A percentile compares a stretch with the other conserved stretches of the same genome.
Conservation (phyloP, 2,888 invertebrate species). For the Smittia aterrima region DNA sequence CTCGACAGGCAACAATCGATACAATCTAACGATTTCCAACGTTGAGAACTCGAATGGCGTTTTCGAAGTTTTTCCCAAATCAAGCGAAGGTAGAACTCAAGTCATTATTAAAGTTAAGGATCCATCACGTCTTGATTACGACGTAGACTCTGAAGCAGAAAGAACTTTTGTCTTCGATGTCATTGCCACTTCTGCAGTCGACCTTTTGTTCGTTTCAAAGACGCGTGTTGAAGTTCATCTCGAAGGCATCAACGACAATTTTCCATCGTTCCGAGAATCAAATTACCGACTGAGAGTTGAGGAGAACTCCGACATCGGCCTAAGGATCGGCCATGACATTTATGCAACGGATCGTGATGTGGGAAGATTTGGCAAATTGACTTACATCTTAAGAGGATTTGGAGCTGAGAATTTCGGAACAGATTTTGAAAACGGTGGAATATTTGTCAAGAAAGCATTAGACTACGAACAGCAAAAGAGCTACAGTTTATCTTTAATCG, state of each 20-base stretch:
- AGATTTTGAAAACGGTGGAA: slow-evolving; percentile 63
- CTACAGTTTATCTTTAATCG: slow-evolving; percentile 76
- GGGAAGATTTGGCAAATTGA: slow-evolving; percentile 67
- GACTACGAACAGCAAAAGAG: slow-evolving; percentile 80
- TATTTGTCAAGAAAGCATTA: slow-evolving; percentile 63
- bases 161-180: slow-evolving; percentile 67
- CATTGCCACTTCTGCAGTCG: slow-evolving; percentile 60
- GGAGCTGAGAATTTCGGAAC: slow-evolving; percentile 75
- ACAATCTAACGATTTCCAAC: slow-evolving; percentile 62
- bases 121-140: slow-evolving; percentile 67
- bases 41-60: slow-evolving; percentile 60
- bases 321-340: slow-evolving; percentile 62
- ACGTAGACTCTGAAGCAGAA: slow-evolving; percentile 61
- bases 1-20: slow-evolving; percentile 71
- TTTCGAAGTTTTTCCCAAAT: slow-evolving; percentile 64
- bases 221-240: slow-evolving; percentile 64
- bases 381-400: slow-evolving; percentile 73
- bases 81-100: slow-evolving; percentile 71
- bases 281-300: slow-evolving; percentile 65
- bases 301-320: slow-evolving; percentile 64
- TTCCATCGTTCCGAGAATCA: slow-evolving; percentile 65
- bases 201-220: slow-evolving; percentile 59
- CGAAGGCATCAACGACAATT: slow-evolving; percentile 76
- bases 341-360: slow-evolving; percentile 71
- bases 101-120: slow-evolving; percentile 70